Conservation (phyloP, 2,113 vertebrate genomes). For the Prinia subflava region DNA sequence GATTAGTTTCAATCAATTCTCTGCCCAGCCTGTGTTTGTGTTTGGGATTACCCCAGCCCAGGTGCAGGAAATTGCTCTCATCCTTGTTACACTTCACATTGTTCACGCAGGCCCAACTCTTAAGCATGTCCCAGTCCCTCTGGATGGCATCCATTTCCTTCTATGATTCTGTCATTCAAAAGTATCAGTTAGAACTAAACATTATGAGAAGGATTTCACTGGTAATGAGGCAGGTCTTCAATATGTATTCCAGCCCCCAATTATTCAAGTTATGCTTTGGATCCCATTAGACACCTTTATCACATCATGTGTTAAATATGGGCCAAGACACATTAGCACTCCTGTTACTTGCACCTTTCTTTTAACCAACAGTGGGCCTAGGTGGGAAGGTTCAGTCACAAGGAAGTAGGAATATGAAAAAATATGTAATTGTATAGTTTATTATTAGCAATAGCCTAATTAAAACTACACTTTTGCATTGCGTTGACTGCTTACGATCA, state of each 20-base stretch:
- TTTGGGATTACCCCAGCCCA: background rate
- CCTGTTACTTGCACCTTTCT: background rate
- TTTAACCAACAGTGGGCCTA: background rate
- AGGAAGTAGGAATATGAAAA: background rate
- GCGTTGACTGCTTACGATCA: fast-evolving
- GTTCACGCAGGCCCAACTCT: background rate
- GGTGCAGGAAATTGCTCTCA: background rate
- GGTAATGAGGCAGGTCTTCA: background rate
- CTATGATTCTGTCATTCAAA: background rate
- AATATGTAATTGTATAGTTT: background rate
- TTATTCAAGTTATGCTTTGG: background rate
- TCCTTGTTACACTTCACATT: background rate
- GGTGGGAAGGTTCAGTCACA: background rate
- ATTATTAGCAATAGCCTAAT: background rate
- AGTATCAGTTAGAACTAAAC: background rate
- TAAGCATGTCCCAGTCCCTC: background rate
- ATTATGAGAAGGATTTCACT: background rate
- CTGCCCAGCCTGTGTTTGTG: background rate
- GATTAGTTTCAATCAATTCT: background rate
- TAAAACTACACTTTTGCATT: background rate
- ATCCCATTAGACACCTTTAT: background rate
- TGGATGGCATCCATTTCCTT: background rate
- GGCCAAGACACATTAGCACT: background rate
- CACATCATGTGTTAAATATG: fast-evolving
- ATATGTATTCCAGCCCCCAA: background rate